A percentile compares a stretch with the other conserved stretches of the same genome.
These are phyloP conservation scores for Brachypteracias leptosomus DNA, from an alignment of 2,113 vertebrate genomes.

Conservation along the genomic window DNA sequence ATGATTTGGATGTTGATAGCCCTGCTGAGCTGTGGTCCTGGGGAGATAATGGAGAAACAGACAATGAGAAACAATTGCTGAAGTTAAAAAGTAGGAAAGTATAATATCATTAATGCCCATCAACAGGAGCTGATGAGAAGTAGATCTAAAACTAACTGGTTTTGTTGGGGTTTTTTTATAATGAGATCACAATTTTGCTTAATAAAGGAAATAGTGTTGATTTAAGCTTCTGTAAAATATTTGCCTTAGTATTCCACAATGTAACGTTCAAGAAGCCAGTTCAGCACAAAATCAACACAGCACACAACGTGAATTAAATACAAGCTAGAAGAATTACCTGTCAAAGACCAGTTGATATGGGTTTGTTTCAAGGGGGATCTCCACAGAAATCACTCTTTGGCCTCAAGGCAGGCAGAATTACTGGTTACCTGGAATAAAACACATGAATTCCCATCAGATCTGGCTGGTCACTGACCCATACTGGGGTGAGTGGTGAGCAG, in stretches of 20 bases:
- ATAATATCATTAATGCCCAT: neutral
- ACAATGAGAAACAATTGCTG: neutral
- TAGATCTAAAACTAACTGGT: neutral
- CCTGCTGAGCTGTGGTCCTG: neutral
- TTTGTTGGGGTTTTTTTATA: neutral
- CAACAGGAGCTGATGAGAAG: neutral
- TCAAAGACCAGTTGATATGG: neutral
- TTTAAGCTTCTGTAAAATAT: slow-evolving; percentile 42
- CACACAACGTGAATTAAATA: slow-evolving; percentile 10
- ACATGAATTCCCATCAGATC: neutral
- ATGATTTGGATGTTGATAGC: neutral
- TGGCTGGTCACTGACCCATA: fast-evolving
- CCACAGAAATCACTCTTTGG: neutral
- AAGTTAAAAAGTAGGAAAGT: neutral
- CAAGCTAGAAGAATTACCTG: neutral
- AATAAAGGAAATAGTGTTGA: slow-evolving; percentile 33
- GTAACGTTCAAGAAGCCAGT: neutral
- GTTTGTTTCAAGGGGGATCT: neutral
- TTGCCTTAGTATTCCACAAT: slow-evolving; percentile 8
- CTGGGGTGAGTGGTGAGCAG: neutral
- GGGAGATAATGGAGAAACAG: slow-evolving; percentile 1
- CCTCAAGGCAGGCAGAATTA: neutral
- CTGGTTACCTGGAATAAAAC: neutral
- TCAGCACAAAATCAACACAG: slow-evolving; percentile 16
- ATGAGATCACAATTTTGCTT: neutral